Base-by-base conservation (phyloP, 1,140 invertebrate species). In the Phenacoccus solenopsis region DNA sequence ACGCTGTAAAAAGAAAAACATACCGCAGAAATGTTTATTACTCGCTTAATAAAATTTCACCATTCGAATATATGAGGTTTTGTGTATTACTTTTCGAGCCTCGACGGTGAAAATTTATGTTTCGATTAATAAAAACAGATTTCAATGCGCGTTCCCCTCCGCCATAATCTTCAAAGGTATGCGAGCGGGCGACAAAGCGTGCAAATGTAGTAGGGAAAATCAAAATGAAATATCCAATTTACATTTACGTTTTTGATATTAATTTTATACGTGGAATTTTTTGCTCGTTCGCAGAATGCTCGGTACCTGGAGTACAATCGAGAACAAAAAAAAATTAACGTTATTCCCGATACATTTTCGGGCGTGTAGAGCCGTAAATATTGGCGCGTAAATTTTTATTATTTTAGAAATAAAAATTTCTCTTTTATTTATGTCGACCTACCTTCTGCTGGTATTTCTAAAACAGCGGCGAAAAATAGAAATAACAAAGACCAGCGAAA, bases 121-220 rank as follows among this genome's bases (percentile, higher is more conserved):
- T 49, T 49, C 38, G 38, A 49, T 49, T 49, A 49, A 49, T 49
- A 49, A 49, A 49, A 49, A 49, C 38, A 49, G 38, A 49, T 49
- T 49, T 49, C 38, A 49, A 10, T 49, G 38, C 16, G 5, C 38
- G 12, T 16, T n/a, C 38, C 16, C 20, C 38, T 49, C 3, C 16
- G 3, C 5, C 20, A 49, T 49, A 49, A 49, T n/a, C 38, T 49
- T 49, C 20, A 49, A 49, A 49, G 16, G 13, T 7, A 5, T 7
- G 5, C 30, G 30, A 5, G 30, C 5, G 30, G 5, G 13, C 38
- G 16, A 49, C 38, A 49, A 49, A 49, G 20, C 38, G 38, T 49
- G 38, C 38, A 16, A 49, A 49, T 49, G 38, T 49, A n/a, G 38
- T n/a, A n/a, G 38, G 20, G 20, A 16, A 49, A 49, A 49, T 49